phyloP scores from a whole-genome alignment of 2,113 vertebrate genomes.

The Pongo pygmaeus region DNA sequence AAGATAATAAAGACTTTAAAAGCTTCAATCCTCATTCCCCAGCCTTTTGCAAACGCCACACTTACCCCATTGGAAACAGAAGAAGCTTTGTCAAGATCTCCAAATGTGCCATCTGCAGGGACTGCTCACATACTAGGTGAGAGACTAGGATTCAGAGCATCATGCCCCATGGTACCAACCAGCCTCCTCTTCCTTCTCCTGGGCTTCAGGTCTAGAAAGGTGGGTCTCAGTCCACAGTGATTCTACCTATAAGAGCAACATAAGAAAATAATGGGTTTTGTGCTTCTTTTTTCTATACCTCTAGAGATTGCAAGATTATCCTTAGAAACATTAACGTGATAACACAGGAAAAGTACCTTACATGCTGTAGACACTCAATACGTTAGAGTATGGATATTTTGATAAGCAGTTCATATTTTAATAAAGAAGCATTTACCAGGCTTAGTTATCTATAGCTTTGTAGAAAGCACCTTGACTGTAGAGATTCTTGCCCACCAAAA shows the following conservation, averaged over 20 bases:
- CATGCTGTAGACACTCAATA: not conserved
- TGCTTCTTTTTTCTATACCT: not conserved
- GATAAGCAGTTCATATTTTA: not conserved
- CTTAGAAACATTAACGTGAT: not conserved
- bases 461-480: not conserved
- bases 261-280: not conserved
- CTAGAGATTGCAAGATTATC: not conserved
- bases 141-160: not conserved
- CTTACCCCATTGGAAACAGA: slow-evolving; percentile 44
- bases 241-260: slow-evolving; percentile 5
- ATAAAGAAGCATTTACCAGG: not conserved
- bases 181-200: not conserved
- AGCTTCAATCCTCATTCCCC: not conserved
- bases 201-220: not conserved
- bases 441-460: not conserved
- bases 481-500: not conserved
- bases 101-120: not conserved
- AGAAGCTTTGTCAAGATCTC: not conserved
- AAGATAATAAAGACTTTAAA: not conserved
- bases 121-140: not conserved
- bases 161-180: not conserved
- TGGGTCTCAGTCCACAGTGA: not conserved
- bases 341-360: not conserved
- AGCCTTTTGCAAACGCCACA: not conserved
- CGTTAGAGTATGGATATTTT: not conserved